Conservation (phyloP, 2,113 vertebrate genomes). For the Xerus inauris region DNA sequence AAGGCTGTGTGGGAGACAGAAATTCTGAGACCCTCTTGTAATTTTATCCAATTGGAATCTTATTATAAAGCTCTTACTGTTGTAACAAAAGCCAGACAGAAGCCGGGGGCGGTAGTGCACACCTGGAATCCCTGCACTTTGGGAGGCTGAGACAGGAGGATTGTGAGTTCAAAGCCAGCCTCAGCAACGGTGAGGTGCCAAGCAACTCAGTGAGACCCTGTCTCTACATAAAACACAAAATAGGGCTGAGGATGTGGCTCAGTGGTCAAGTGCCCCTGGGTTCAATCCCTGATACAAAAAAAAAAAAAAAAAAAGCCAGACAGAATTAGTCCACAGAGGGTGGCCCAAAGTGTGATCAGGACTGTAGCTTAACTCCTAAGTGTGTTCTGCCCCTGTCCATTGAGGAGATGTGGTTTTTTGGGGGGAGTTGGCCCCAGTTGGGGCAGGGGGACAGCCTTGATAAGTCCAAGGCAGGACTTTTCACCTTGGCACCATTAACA, state of each 20-base stretch:
- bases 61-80: background rate
- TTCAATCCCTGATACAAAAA: too few relatives aligned
- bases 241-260: too few relatives aligned
- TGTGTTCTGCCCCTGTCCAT: background rate
- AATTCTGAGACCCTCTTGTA: background rate
- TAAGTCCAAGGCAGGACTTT: background rate
- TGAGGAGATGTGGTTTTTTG: background rate
- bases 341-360: background rate
- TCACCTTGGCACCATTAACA: background rate
- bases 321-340: background rate
- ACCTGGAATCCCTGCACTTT: too few relatives aligned
- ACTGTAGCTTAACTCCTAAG: background rate
- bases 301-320: slow-evolving; percentile 8
- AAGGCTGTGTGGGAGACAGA: background rate
- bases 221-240: too few relatives aligned
- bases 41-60: background rate
- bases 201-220: too few relatives aligned
- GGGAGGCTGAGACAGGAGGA: too few relatives aligned
- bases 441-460: background rate
- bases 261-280: too few relatives aligned
- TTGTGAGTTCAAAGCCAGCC: too few relatives aligned
- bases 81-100: background rate
- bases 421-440: background rate
- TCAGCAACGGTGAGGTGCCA: too few relatives aligned
- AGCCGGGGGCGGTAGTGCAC: too few relatives aligned